phyloP scores from a whole-genome alignment of 2,797 vertebrate species.

The Hypotaenidia okinawae region DNA sequence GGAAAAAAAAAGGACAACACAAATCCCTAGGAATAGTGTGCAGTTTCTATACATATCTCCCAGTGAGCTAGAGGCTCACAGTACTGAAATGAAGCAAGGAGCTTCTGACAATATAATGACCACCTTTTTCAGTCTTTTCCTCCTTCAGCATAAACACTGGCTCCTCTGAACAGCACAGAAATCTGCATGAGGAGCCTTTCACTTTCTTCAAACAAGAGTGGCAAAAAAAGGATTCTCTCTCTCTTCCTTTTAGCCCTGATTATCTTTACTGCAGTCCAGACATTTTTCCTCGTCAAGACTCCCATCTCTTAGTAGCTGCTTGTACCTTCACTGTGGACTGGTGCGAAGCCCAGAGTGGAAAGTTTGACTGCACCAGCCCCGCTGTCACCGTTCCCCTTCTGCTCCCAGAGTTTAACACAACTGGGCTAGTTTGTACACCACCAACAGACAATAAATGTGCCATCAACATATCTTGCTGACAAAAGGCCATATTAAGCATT shows the following conservation, averaged over 20 bases:
- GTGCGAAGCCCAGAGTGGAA: not conserved
- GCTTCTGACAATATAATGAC: conserved; percentile 63
- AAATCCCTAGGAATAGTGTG: conserved; percentile 46
- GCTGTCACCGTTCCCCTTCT: not conserved
- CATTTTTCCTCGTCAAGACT: not conserved
- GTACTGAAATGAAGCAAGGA: conserved; percentile 45
- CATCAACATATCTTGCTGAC: not conserved
- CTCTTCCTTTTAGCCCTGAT: not conserved
- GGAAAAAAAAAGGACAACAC: not conserved
- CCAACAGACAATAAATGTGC: not conserved
- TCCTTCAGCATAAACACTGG: conserved; percentile 30
- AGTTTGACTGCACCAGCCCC: not conserved
- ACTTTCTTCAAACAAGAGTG: not conserved
- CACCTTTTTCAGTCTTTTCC: conserved; percentile 38
- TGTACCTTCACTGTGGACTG: not conserved
- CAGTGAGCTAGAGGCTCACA: conserved; percentile 8
- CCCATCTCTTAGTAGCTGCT: not conserved
- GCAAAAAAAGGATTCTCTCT: not conserved
- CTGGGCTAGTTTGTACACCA: not conserved
- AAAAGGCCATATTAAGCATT: not conserved
- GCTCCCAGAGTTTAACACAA: not conserved
- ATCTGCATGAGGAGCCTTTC: not conserved
- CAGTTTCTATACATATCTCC: conserved; percentile 53
- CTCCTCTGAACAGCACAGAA: not conserved
- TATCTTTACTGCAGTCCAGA: not conserved